These are phyloP conservation scores for Nycticebus coucang DNA, from an alignment of 2,113 vertebrate genomes.

Conservation along the genomic window DNA sequence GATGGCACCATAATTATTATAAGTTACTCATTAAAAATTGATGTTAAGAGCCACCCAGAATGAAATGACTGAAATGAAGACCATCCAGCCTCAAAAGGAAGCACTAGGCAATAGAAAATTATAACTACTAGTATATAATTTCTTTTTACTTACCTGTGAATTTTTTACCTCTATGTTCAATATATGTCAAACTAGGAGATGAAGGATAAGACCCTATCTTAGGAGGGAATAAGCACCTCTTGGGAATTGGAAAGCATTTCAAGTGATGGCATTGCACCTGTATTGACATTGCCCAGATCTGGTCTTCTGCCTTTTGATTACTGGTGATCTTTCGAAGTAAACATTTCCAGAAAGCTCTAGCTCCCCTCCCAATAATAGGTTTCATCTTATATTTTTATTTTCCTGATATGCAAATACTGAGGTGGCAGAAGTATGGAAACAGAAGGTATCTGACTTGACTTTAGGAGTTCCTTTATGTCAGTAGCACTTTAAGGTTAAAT, in stretches of 20 bases:
- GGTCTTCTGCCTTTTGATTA: neutral
- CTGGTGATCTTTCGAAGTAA: neutral
- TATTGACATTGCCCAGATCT: neutral
- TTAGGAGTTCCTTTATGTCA: neutral
- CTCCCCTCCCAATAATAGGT: neutral
- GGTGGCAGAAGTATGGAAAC: neutral
- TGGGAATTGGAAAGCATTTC: neutral
- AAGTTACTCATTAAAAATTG: conserved; percentile 11
- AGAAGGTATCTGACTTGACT: neutral
- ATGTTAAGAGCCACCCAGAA: neutral
- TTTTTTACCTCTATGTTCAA: neutral
- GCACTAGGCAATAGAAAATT: conserved; percentile 16
- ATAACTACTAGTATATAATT: neutral
- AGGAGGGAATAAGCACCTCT: neutral
- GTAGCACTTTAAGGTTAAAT: neutral
- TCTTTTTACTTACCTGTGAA: neutral
- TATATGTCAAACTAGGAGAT: neutral
- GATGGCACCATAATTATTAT: neutral
- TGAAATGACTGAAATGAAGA: conserved; percentile 5
- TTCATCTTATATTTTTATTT: conserved; percentile 52
- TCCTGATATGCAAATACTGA: neutral
- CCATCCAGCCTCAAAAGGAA: neutral
- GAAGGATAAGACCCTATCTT: neutral
- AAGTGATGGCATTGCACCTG: neutral
- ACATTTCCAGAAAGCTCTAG: conserved; percentile 44